These are phyloP conservation scores for Sialia sialis DNA, from an alignment of 2,113 vertebrate genomes.

Conservation along the genomic window DNA sequence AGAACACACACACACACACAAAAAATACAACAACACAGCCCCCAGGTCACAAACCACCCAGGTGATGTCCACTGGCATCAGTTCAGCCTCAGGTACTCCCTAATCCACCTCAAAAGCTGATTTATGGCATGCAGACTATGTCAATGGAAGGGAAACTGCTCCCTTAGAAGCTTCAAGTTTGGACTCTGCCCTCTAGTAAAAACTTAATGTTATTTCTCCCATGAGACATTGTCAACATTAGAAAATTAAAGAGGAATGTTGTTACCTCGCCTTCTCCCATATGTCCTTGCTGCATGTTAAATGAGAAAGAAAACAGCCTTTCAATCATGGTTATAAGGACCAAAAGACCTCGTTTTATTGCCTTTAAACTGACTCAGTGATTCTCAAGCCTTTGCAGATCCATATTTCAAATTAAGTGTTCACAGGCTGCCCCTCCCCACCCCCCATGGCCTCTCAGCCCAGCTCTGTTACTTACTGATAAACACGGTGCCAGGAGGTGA, in stretches of 20 bases:
- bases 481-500: neutral
- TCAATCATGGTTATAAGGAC: slow-evolving; percentile 83
- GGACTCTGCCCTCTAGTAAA: slow-evolving; percentile 33
- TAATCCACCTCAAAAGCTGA: slow-evolving; percentile 13
- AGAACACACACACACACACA: slow-evolving; percentile 9
- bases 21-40: neutral
- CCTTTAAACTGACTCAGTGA: slow-evolving; percentile 57
- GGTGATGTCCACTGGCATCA: neutral
- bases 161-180: neutral
- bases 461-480: neutral
- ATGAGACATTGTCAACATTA: slow-evolving; percentile 75
- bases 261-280: slow-evolving; percentile 99
- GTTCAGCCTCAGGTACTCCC: neutral
- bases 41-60: neutral
- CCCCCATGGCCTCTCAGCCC: slow-evolving; percentile 22
- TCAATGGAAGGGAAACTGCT: neutral
- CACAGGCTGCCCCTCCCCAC: neutral
- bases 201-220: slow-evolving; percentile 55
- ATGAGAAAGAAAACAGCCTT: slow-evolving; percentile 85
- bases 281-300: slow-evolving; percentile 99
- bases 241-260: slow-evolving; percentile 78
- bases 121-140: slow-evolving; percentile 44
- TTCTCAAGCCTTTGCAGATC: slow-evolving; percentile 49
- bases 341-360: slow-evolving; percentile 64
- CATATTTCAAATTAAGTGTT: neutral